Evolutionary conservation across 2,113 vertebrate species (phyloP).

Genomic region (Poeciliopsis retropinna): DNA sequence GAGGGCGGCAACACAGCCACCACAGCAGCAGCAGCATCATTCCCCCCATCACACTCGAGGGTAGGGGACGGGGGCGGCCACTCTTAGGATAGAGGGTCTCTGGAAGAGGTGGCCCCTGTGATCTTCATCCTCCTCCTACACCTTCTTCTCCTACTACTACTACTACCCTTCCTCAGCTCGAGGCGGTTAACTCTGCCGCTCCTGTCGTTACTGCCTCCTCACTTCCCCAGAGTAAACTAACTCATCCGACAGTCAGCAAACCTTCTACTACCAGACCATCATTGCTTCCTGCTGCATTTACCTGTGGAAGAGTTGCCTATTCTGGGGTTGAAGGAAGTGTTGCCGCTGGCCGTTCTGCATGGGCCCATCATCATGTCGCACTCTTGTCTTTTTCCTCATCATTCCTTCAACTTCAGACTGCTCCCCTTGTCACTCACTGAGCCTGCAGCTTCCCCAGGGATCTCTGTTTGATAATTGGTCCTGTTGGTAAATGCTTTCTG

Average conservation of each 20-base stretch:
- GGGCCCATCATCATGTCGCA: slow-evolving; percentile 58
- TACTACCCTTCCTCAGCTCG: slow-evolving; percentile 57
- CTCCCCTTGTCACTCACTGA: slow-evolving; percentile 84
- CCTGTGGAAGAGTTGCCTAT: slow-evolving; percentile 78
- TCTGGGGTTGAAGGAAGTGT: slow-evolving; percentile 71
- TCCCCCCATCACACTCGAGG: slow-evolving; percentile 94
- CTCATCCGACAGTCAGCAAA: slow-evolving; percentile 59
- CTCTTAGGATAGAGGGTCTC: slow-evolving; percentile 85
- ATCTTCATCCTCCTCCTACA: slow-evolving; percentile 64
- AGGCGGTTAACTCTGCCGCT: slow-evolving; percentile 61
- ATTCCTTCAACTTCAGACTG: slow-evolving; percentile 62
- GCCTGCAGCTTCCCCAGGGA: slow-evolving; percentile 74
- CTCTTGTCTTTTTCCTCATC: slow-evolving; percentile 50
- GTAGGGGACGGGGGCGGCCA: slow-evolving; percentile 91
- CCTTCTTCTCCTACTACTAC: slow-evolving; percentile 23
- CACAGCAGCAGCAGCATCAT: slow-evolving; percentile 81
- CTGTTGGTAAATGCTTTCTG: slow-evolving; percentile 16
- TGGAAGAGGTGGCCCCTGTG: slow-evolving; percentile 77
- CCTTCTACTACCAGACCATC: slow-evolving; percentile 36
- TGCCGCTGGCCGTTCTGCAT: slow-evolving; percentile 80
- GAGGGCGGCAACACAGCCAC: slow-evolving; percentile 87
- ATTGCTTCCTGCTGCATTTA: slow-evolving; percentile 66
- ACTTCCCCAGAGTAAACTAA: slow-evolving; percentile 72
- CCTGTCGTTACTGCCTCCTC: slow-evolving; percentile 60
- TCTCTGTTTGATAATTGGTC: slow-evolving; percentile 22